Conservation (phyloP, 2,797 vertebrate species). For the Xiphorhynchus erythropygius region DNA sequence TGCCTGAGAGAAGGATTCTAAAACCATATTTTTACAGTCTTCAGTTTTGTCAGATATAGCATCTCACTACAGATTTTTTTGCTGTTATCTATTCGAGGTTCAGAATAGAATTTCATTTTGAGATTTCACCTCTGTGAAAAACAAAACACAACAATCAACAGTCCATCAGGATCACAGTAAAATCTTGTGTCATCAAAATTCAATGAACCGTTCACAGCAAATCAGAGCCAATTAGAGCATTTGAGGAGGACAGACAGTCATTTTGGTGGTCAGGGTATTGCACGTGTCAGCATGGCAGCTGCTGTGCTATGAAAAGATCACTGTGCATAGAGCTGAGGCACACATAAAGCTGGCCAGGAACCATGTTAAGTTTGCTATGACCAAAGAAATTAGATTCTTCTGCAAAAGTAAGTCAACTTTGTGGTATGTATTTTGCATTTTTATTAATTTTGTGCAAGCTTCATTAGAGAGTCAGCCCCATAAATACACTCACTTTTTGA, state of each 20-base stretch:
- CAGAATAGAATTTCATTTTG: not conserved
- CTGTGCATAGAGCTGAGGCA: conserved; percentile 20
- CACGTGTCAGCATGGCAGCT: conserved; percentile 60
- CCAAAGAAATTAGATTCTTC: conserved; percentile 10
- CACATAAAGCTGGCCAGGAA: conserved; percentile 17
- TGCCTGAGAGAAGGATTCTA: not conserved
- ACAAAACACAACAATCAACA: not conserved
- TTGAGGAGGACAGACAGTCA: conserved; percentile 53
- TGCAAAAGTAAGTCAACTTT: not conserved
- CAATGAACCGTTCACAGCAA: conserved; percentile 9
- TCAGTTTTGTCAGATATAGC: not conserved
- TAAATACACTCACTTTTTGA: not conserved
- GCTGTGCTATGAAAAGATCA: conserved; percentile 64
- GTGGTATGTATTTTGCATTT: not conserved
- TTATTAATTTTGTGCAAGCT: not conserved
- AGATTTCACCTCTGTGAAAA: conserved; percentile 15
- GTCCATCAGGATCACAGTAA: conserved; percentile 18
- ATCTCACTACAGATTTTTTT: not conserved
- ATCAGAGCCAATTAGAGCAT: not conserved
- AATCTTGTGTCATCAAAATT: conserved; percentile 36
- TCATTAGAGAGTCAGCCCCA: not conserved
- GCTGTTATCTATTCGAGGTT: not conserved
- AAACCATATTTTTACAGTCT: not conserved
- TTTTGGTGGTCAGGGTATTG: conserved; percentile 48
- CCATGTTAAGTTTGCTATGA: not conserved